A percentile compares a stretch with the other conserved stretches of the same genome.
Conservation (phyloP, 2,797 vertebrate species). For the Lemur catta region DNA sequence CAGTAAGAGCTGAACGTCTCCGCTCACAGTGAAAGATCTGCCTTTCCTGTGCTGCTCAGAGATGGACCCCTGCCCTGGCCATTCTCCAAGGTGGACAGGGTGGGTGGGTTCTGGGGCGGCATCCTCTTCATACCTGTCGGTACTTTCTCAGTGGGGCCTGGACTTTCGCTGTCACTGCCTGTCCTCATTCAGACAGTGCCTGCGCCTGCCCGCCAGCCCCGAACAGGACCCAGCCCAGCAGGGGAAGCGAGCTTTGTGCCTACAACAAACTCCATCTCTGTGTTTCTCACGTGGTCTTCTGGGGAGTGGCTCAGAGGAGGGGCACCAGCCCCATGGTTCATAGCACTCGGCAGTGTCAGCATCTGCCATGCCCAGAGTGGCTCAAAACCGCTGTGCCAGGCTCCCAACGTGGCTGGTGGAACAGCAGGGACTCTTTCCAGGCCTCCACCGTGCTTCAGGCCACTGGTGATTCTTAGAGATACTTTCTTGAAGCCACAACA, state of each 20-base stretch:
- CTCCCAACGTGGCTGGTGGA: background rate
- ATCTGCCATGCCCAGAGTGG: background rate
- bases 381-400: too few species aligned
- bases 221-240: background rate
- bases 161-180: background rate
- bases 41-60: background rate
- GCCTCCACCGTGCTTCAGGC: background rate
- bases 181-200: background rate
- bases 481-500: background rate
- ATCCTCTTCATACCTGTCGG: background rate
- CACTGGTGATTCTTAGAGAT: background rate
- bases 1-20: background rate
- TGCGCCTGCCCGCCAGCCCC: fast-evolving
- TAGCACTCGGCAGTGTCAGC: fast-evolving
- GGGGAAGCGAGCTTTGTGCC: background rate
- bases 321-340: background rate
- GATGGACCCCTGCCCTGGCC: fast-evolving
- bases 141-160: background rate
- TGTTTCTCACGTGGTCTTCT: background rate
- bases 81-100: too few species aligned
- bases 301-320: background rate
- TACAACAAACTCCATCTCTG: background rate
- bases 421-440: too few species aligned
- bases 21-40: fast-evolving
- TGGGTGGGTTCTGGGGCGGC: too few species aligned